Conservation (phyloP, 2,888 invertebrate genomes). For the Rotaria sp. region DNA sequence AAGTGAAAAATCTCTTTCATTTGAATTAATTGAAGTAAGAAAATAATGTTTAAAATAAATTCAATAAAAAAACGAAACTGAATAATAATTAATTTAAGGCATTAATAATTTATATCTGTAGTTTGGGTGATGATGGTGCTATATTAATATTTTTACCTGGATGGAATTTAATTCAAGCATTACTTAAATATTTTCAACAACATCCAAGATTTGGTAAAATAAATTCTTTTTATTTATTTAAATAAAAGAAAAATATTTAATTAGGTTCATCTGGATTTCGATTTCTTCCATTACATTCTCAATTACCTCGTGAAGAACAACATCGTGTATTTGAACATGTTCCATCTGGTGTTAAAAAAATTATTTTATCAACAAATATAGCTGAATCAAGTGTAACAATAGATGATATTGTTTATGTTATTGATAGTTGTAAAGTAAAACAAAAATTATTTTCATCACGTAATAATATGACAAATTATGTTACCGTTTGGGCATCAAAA, state of each 20-base stretch:
- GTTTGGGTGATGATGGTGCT: slow-evolving; percentile 67
- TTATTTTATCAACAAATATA: slow-evolving; percentile 92
- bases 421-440: slow-evolving; percentile 77
- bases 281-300: slow-evolving; percentile 89
- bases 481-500: slow-evolving; percentile 79
- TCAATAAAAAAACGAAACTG: not conserved
- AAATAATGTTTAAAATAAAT: not conserved
- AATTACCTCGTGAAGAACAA: slow-evolving; percentile 89
- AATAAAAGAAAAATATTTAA: not conserved
- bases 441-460: slow-evolving; percentile 86
- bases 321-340: slow-evolving; percentile 79
- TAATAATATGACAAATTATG: slow-evolving; percentile 96
- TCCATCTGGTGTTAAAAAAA: slow-evolving; percentile 75
- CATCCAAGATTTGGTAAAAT: slow-evolving; percentile 55
- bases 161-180: slow-evolving; percentile 88
- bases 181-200: slow-evolving; percentile 74
- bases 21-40: slow-evolving; percentile 74
- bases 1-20: slow-evolving; percentile 82
- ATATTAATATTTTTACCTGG: slow-evolving; percentile 87
- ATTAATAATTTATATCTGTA: slow-evolving; percentile 60
- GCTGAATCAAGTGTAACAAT: slow-evolving; percentile 97
- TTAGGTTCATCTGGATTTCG: slow-evolving; percentile 58
- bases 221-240: slow-evolving; percentile 18
- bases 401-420: slow-evolving; percentile 92
- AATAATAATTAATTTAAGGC: slow-evolving; percentile 54